A percentile compares a stretch with the other conserved stretches of the same genome.
phyloP scores from a whole-genome alignment of 2,888 invertebrate genomes.

The Kryphioiulus occultus region DNA sequence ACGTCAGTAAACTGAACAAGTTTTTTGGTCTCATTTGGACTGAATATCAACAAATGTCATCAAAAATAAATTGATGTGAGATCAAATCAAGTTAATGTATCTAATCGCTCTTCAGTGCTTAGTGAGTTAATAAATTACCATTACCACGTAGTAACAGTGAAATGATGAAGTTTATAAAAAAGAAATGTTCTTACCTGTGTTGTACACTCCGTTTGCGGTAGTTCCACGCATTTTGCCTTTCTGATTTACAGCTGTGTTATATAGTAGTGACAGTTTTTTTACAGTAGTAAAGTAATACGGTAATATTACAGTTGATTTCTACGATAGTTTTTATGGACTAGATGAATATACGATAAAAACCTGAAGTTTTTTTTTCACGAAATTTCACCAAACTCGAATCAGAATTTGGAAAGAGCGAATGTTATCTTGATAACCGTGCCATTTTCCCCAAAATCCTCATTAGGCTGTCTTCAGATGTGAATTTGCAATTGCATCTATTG shows the following conservation, averaged over 20 bases:
- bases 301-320: too few relatives aligned
- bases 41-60: too few relatives aligned
- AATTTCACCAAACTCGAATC: not conserved
- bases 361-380: not conserved
- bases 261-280: not conserved
- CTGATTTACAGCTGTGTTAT: not conserved
- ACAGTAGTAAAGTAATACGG: not conserved
- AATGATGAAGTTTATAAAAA: not conserved
- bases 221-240: not conserved
- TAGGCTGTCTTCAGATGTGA: not conserved
- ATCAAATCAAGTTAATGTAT: too few relatives aligned
- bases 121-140: too few relatives aligned
- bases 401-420: constrained; percentile 3
- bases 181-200: not conserved
- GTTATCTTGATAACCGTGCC: not conserved
- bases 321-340: not conserved
- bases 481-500: not conserved
- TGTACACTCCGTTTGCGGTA: not conserved
- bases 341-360: not conserved
- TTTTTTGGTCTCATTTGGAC: too few relatives aligned
- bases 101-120: too few relatives aligned
- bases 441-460: not conserved
- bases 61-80: too few relatives aligned
- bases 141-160: too few relatives aligned
- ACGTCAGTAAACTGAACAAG: too few relatives aligned